Conservation (phyloP, 2,888 invertebrate species). For the Drosophila picticornis region DNA sequence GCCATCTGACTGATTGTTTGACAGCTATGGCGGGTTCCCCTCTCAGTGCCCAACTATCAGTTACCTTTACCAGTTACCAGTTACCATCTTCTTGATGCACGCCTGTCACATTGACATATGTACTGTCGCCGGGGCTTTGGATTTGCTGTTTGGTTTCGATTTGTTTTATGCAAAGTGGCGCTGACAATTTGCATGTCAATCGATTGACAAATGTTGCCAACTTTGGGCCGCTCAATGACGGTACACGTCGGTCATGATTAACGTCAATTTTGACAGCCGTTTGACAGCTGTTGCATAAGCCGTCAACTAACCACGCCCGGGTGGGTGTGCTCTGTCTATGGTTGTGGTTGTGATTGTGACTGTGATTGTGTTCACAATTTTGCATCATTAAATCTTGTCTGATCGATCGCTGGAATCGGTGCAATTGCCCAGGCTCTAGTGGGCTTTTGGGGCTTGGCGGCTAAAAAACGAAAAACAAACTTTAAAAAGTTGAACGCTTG, state of each 20-base stretch:
- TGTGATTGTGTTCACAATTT: conserved; percentile 44
- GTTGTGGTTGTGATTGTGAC: neutral
- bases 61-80: conserved; percentile 17
- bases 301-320: conserved; percentile 41
- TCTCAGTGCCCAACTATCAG: neutral
- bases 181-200: conserved; percentile 80
- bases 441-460: conserved; percentile 57
- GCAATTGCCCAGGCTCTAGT: conserved; percentile 24
- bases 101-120: conserved; percentile 78
- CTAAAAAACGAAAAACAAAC: conserved; percentile 1
- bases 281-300: conserved; percentile 75
- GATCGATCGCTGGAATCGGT: conserved; percentile 37
- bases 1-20: conserved; percentile 75
- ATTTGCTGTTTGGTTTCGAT: conserved; percentile 17
- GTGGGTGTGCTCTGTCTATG: conserved; percentile 55
- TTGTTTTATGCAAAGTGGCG: conserved; percentile 68
- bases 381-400: conserved; percentile 69
- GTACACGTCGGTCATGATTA: conserved; percentile 69
- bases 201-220: conserved; percentile 80
- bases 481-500: conserved; percentile 37
- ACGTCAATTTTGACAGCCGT: conserved; percentile 75
- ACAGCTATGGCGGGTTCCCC: conserved; percentile 52
- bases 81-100: conserved; percentile 59
- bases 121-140: conserved; percentile 58
- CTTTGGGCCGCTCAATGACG: conserved; percentile 75